A percentile compares a stretch with the other conserved stretches of the same genome.
These are phyloP conservation scores for Rhopalosiphum padi DNA, from an alignment of 1,140 invertebrate genomes.

Conservation along the genomic window DNA sequence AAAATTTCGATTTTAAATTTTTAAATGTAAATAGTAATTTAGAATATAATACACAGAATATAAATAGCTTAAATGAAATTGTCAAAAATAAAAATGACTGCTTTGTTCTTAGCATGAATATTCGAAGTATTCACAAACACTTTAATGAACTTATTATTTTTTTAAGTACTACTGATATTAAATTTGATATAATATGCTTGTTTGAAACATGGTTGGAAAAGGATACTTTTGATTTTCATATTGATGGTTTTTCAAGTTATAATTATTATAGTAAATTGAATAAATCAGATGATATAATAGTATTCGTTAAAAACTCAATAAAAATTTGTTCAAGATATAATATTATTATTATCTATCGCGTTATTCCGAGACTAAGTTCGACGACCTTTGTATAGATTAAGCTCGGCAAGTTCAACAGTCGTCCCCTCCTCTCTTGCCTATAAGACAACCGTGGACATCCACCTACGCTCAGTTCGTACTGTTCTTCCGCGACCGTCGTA, in stretches of 20 bases:
- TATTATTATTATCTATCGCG: too few species aligned
- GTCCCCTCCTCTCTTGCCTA: too few species aligned
- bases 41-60: slow-evolving; percentile 9
- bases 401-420: too few species aligned
- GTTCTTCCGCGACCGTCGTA: too few species aligned
- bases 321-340: too few species aligned
- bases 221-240: background rate
- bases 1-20: too few species aligned
- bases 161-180: background rate
- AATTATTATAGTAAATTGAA: background rate
- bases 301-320: background rate
- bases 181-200: background rate
- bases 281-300: background rate
- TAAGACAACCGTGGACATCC: too few species aligned
- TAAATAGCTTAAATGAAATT: background rate
- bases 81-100: background rate
- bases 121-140: slow-evolving; percentile 3
- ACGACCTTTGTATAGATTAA: too few species aligned
- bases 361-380: too few species aligned
- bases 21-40: background rate
- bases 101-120: background rate
- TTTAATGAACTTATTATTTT: slow-evolving; percentile 20
- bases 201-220: slow-evolving; percentile 3
- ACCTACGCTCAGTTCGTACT: too few species aligned
- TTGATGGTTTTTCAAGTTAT: background rate